Evolutionary conservation across 2,888 invertebrate genomes (phyloP), one percentile per base, ranked within the genome.

Genomic region (Erpobdella octoculata): DNA sequence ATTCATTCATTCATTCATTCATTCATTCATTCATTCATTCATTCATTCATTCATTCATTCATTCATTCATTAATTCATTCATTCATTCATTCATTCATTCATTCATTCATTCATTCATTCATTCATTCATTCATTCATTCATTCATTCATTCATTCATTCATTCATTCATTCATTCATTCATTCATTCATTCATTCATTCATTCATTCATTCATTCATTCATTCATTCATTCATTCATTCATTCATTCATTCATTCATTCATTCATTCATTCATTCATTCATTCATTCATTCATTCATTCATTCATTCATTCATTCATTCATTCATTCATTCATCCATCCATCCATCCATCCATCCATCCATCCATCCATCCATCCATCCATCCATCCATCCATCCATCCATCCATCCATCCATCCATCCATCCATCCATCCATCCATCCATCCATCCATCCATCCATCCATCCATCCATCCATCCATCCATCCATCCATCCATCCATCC

Each of bases 21-120:
- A 66, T 66, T 37, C 66, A 66, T 66, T 37, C 66, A 66, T 66
- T 37, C 38, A 66, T 37, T n/a, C 66, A 66, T 66, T 37, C 66
- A 66, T 66, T 37, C 38, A 66, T 37, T 37, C 38, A 66, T 66
- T 35, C 38, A 66, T 36, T 37, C 66, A 66, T 37, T 37, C 66
- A 66, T 66, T 37, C 66, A 38, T 66, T 35, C 38, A 66, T 64
- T 64, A 25, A 64, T 64, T 35, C 64, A 64, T 64, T 64, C 35
- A 33, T 64, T 64, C 35, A 35, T 64, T 64, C 64, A 64, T 64
- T 64, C 64, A 64, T 64, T 64, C 35, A 35, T 64, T 28, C 28
- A 64, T 64, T 28, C 64, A 64, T 64, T 64, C 64, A 33, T 64
- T 35, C 64, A 64, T 41, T 41, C 41, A 41, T 41, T 41, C 41